Conservation (phyloP, 2,888 invertebrate species). For the Meliscaeva auricollis region DNA sequence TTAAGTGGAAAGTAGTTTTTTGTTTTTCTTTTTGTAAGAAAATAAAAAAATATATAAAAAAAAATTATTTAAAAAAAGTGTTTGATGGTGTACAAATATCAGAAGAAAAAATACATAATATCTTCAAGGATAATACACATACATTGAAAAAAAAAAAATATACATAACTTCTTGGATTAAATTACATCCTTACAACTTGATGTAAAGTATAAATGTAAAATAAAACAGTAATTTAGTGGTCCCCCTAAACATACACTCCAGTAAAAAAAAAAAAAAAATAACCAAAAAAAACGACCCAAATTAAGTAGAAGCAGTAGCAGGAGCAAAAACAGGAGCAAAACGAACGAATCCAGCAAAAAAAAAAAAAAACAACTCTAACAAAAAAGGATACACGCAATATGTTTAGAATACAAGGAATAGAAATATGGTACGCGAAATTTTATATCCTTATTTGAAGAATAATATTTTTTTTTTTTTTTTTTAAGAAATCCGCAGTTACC, state of each 20-base stretch:
- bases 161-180: conserved; percentile 40
- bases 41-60: conserved; percentile 7
- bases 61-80: conserved; percentile 10
- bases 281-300: conserved; percentile 49
- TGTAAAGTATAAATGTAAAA: conserved; percentile 13
- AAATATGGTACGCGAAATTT: conserved; percentile 74
- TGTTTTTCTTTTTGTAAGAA: neutral
- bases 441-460: conserved; percentile 67
- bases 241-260: conserved; percentile 21
- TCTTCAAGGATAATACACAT: conserved; percentile 38
- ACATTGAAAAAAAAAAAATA: conserved; percentile 1
- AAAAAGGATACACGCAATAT: conserved; percentile 74
- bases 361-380: conserved; percentile 37
- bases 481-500: conserved; percentile 21
- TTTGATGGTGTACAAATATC: neutral
- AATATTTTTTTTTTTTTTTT: conserved; percentile 37
- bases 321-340: neutral
- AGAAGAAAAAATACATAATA: neutral
- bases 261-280: no score
- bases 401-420: conserved; percentile 60
- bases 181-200: conserved; percentile 37
- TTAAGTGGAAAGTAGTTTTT: conserved; percentile 5
- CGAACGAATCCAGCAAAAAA: conserved; percentile 41
- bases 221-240: conserved; percentile 39
- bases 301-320: conserved; percentile 1